Evolutionary conservation across 2,888 invertebrate species (phyloP), one percentile per base, ranked within the genome.

Genomic region (Pristionchus arcanus): DNA sequence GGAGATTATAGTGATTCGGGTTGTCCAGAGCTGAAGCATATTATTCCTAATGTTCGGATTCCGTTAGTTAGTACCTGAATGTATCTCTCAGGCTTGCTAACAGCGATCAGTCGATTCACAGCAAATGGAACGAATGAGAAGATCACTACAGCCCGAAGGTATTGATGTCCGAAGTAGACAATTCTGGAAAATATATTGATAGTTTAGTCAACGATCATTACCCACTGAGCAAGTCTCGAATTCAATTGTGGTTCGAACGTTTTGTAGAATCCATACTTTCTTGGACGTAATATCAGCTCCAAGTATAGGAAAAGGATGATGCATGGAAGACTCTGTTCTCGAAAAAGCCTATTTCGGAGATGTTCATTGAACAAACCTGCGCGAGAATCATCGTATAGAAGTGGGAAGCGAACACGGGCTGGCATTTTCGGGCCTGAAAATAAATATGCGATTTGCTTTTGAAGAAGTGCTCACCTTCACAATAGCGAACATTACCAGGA

Each of bases 371-470:
- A 71, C n/a, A n/a, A 49, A 81, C 81, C 81, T 81, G 81, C 5
- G 81, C 81, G 7, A 81, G 81, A 34, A 81, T 81, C 81, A 81
- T 81, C 21, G 81, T 49, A 49, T 81, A 81, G 49, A 81, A 81
- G 28, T 81, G 81, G 7, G 81, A 81, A 28, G 49, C 5, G 49
- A 81, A 81, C n/a, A 49, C 81, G 49, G 74, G 28, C 19, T 74
- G 74, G 25, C 37, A 49, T n/a, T 49, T 81, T 49, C 81, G 21
- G 13, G 28, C 74, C 74, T 74, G 37, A 37, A 74, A 66, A 66
- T 66, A n/a, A 13, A 59, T 4, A 2, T 21, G 59, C 7, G 3
- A 59, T 2, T 9, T 21, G 3, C 59, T 7, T 4, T 3, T 59
- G 59, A 25, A 59, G 13, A 59, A 9, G 7, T 31, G 31, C 9